Conservation (phyloP, 2,797 vertebrate genomes). For the Buphagus erythrorhynchus region DNA sequence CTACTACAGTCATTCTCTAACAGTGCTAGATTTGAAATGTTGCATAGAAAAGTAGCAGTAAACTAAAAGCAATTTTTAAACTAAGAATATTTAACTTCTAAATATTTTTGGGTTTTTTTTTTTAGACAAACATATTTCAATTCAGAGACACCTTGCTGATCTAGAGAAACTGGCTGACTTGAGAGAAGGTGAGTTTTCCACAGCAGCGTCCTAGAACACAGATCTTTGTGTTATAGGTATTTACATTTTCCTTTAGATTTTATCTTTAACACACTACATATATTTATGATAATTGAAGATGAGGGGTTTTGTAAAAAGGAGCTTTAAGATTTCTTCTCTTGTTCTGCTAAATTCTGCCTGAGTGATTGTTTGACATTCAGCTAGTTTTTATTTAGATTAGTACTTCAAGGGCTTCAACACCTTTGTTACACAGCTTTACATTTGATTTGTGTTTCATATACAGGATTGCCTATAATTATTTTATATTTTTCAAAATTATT, state of each 20-base stretch:
- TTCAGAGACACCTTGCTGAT: constrained; percentile 89
- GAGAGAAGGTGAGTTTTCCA: constrained; percentile 77
- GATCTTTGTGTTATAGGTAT: constrained; percentile 48
- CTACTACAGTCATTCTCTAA: not conserved
- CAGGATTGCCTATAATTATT: not conserved
- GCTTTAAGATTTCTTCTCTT: not conserved
- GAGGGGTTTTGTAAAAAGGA: not conserved
- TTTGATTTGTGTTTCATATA: not conserved
- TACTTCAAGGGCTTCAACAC: not conserved
- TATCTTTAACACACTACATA: not conserved
- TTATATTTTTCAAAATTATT: not conserved
- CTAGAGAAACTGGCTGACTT: constrained; percentile 88
- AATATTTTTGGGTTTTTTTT: not conserved
- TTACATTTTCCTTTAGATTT: not conserved
- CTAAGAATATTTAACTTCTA: not conserved
- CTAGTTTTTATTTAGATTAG: not conserved
- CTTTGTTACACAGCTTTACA: not conserved
- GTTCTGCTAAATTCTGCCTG: not conserved
- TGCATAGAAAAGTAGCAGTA: not conserved
- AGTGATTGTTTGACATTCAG: not conserved
- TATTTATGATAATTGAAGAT: not conserved
- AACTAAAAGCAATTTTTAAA: not conserved
- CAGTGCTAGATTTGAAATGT: not conserved
- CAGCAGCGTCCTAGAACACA: constrained; percentile 31
- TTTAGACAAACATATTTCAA: constrained; percentile 92